Base-by-base conservation (phyloP, 2,113 vertebrate species). In the Onychostruthus taczanowskii region DNA sequence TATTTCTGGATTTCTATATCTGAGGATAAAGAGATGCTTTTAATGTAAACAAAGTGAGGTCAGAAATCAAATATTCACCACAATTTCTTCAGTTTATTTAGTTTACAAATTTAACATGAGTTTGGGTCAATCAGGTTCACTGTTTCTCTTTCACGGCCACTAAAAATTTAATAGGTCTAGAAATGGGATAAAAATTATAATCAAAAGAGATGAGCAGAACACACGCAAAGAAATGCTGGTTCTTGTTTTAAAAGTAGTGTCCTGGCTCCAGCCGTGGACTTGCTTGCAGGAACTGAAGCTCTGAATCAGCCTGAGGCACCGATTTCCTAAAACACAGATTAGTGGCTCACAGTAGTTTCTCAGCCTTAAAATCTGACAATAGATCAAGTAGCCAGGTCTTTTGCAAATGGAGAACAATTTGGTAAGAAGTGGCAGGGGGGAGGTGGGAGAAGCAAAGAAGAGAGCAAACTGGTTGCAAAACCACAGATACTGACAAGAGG, bases 381-480 rank as follows among this genome's bases (percentile, higher is more conserved):
- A 24, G n/a, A 43, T 3, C 16, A 37, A 10, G 70, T 70, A 93
- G 6, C 10, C 52, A 52, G 21, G 24, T 80, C 39, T 86, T 94
- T 73, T 61, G 47, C 24, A 86, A 49, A 55, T 16, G 7, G 26
- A 87, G 28, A 56, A 24, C 22, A 33, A 26, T 52, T 16, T 52
- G 31, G 10, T 19, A 43, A 31, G 39, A 19, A 18, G 31, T 39
- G 24, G 16, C 17, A 35, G 5, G 4, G 0, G 9, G 0, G 5
- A 10, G 5, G 5, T 26, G 43, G 16, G 41, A 43, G 79, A 63
- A 76, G 33, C 75, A 82, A 62, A 53, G 44, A 37, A 28, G 11
- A 18, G 41, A 27, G 61, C 59, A 87, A 77, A 33, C 13, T 37
- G 49, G 6, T 62, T 81, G 19, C 64, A n/a, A 70, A 84, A 66